Evolutionary conservation across 1,140 invertebrate genomes (phyloP), one percentile per base, ranked within the genome.

Genomic region (Amphibalanus amphitrite): DNA sequence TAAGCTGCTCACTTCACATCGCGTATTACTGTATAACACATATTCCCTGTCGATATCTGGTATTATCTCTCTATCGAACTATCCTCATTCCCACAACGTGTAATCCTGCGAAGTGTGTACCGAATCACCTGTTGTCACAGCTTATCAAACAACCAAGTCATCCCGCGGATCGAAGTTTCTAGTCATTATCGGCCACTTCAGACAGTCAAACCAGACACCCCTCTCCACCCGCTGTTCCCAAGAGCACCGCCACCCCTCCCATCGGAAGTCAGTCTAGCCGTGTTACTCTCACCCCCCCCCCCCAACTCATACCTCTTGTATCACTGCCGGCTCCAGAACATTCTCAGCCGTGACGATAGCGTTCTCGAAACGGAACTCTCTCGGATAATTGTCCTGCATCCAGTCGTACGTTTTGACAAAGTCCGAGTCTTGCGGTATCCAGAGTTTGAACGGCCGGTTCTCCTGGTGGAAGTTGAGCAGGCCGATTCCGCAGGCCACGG

Each of bases 381-480:
- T 84, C 70, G 84, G 82, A 79, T 87, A 88, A 72, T 84, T 85
- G n/a, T 83, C 79, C 75, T 87, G 84, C 59, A 89, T 82, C 88
- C 88, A 90, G 73, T 89, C 84, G 4, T 88, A 86, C 73, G 89
- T 86, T 72, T 76, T 77, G 65, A 84, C 82, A 78, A 88, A 90
- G 72, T 86, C 84, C 0, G 87, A 88, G 71, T 88, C 80, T 64
- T 82, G 81, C 13, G 84, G 83, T 13, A 90, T 85, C 89, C 89
- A 91, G 71, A 91, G 78, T 77, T 87, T 88, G 72, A 89, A 79
- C 0, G 89, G 89, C 78, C 89, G 86, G 75, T 84, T 84, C 74
- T 85, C 84, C 76, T 85, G 82, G 73, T 82, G 81, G 79, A 87
- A 87, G 73, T 79, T 79, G 20, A 86, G 76, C 29, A 86, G 78